Evolutionary conservation across 1,140 invertebrate species (phyloP).

Genomic region (Cheumatopsyche charites): DNA sequence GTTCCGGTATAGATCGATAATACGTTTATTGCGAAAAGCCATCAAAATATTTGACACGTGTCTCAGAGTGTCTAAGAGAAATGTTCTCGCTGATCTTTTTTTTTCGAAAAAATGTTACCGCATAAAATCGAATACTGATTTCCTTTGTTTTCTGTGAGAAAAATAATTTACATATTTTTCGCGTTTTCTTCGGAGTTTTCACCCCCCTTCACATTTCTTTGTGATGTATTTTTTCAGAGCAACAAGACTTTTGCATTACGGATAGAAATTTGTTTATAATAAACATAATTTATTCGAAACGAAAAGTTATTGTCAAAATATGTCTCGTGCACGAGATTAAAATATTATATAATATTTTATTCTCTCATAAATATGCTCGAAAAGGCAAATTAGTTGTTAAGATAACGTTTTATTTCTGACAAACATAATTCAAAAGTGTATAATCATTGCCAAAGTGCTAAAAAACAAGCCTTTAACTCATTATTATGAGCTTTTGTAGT

Average conservation of each 20-base stretch:
- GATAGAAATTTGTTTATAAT: not conserved
- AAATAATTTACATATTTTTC: slow-evolving; percentile 24
- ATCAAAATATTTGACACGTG: slow-evolving; percentile 34
- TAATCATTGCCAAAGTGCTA: not conserved
- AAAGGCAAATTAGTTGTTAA: not conserved
- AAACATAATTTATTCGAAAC: not conserved
- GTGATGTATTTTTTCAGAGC: not conserved
- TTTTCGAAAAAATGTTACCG: slow-evolving; percentile 6
- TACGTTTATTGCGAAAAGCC: slow-evolving; percentile 23
- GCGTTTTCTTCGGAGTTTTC: not conserved
- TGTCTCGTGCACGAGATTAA: no score
- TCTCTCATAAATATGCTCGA: not conserved
- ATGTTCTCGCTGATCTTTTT: slow-evolving; percentile 8
- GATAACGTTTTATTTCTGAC: no score
- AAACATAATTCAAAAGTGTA: no score
- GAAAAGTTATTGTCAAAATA: not conserved
- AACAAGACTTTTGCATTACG: slow-evolving; percentile 22
- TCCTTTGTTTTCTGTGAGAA: slow-evolving; percentile 6
- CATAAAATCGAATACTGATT: slow-evolving; percentile 21
- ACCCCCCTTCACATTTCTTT: not conserved
- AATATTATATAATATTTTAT: no score
- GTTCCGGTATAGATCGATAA: not conserved
- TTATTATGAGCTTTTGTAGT: not conserved
- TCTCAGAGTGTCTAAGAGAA: slow-evolving; percentile 20
- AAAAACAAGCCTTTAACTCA: not conserved